Evolutionary conservation across 2,113 vertebrate genomes (phyloP).

Genomic region (Hippocampus abdominalis): DNA sequence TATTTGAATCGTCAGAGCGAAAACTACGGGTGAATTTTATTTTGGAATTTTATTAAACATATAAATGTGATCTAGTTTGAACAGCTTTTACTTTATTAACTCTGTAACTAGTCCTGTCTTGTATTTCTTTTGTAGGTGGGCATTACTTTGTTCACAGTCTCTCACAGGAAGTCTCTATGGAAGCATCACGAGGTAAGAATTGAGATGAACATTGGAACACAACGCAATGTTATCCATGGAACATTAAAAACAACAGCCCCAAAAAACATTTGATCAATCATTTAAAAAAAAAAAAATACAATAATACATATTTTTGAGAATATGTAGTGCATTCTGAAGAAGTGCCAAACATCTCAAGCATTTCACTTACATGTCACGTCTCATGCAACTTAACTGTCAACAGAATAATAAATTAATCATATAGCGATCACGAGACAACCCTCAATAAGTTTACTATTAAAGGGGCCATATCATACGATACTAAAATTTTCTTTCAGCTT

Average conservation of each 20-base stretch:
- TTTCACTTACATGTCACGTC: too few relatives aligned
- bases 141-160: constrained; percentile 95
- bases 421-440: too few relatives aligned
- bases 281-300: not conserved
- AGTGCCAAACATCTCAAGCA: too few relatives aligned
- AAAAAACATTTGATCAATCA: not conserved
- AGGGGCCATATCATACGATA: too few relatives aligned
- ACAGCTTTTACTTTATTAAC: not conserved
- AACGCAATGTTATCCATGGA: not conserved
- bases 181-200: constrained; percentile 86
- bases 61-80: not conserved
- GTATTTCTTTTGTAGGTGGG: constrained; percentile 78
- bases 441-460: too few relatives aligned
- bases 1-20: too few relatives aligned
- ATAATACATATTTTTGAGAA: not conserved
- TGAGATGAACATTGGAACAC: not conserved
- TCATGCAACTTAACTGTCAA: too few relatives aligned
- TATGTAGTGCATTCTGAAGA: too few relatives aligned
- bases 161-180: constrained; percentile 97
- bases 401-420: too few relatives aligned
- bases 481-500: too few relatives aligned
- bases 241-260: too few relatives aligned
- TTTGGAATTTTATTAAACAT: not conserved
- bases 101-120: not conserved
- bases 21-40: not conserved